Base-by-base conservation (phyloP, 2,113 vertebrate species). In the Centrocercus urophasianus region DNA sequence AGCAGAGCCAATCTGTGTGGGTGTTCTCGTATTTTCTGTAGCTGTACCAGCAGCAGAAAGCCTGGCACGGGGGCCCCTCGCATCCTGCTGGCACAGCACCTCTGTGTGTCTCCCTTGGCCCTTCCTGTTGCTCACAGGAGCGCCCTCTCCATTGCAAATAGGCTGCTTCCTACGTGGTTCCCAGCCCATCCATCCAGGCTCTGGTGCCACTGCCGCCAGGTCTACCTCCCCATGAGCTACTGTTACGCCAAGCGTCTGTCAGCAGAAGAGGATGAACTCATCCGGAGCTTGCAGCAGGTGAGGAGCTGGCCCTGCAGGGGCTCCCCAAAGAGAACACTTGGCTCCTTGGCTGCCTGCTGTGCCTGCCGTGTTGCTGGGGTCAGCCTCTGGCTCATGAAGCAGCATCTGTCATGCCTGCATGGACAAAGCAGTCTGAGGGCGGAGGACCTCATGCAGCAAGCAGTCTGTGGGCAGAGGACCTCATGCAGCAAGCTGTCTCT, bases 171-270 rank as follows among this genome's bases (percentile, higher is more conserved):
- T 7, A 69, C 95, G 0, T 99, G 99, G 99, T 95, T 98, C 75
- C 99, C 99, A 0, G 98, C 98, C 3, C 99, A 99, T 59, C 99
- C 99, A 0, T 99, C 99, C 20, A 98, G 98, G 0, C 96, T 99
- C 57, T 99, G 99, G 99, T 99, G 99, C 90, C 99, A 99, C 97
- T 99, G 99, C 82, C 98, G 99, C 22, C 99, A 99, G 96, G 99
- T 99, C 56, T 99, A 99, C 92, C 98, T 99, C 38, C 98, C 99
- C 52, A 99, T 99, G 99, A 99, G 99, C 96, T 99, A 98, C 97
- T 99, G 99, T 82, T 99, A 99, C 0, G 98, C 98, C 8, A 96
- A 87, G 21, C 97, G 99, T 32, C 97, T 99, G 48, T 89, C 89
- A 0, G 98, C 98, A 2, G 75, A 98, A 4, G 98, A 99, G 88